Base-by-base conservation (phyloP, 1,140 invertebrate species). In the Trachymyrmex septentrionalis region DNA sequence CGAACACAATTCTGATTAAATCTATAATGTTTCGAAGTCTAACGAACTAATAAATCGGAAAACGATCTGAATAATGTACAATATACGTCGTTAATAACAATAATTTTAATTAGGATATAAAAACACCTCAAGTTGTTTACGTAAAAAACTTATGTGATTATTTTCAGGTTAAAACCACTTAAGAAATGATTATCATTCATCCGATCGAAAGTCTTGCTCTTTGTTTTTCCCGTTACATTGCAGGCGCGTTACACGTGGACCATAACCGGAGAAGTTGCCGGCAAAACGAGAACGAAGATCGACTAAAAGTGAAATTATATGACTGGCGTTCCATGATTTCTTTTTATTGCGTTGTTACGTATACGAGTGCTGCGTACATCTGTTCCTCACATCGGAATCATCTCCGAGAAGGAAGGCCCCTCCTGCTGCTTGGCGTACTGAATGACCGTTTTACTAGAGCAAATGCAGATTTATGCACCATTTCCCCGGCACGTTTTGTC, bases 271-370 rank as follows among this genome's bases (percentile, higher is more conserved):
- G 57, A 64, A 63, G 44, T 66, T 34, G 48, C 69, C 64, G 57
- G n/a, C 12, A 57, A 85, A 87, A 61, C 53, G 64, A 67, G 71
- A 78, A 85, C 69, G 48, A 67, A 63, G 50, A 64, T 73, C 80
- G 64, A 30, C n/a, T 53, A 59, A 89, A 78, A 80, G 87, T 86
- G 87, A 89, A 89, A 89, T 89, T 89, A 86, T 76, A 89, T 73
- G 75, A 88, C 64, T 69, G 34, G 48, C 30, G 53, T 48, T 48
- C 44, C 73, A 30, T 38, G 63, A 63, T 86, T 66, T 86, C 82
- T 84, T 82, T 76, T 48, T 64, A 63, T 53, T 44, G 34, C 38
- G 57, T 12, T 6, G 75, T 87, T 84, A 71, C 64, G 72, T 48
- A 44, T 64, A 19, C 19, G n/a, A 19, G 61, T 30, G 5, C 86